phyloP scores from a whole-genome alignment of 2,113 vertebrate species.

The Xenus cinereus region DNA sequence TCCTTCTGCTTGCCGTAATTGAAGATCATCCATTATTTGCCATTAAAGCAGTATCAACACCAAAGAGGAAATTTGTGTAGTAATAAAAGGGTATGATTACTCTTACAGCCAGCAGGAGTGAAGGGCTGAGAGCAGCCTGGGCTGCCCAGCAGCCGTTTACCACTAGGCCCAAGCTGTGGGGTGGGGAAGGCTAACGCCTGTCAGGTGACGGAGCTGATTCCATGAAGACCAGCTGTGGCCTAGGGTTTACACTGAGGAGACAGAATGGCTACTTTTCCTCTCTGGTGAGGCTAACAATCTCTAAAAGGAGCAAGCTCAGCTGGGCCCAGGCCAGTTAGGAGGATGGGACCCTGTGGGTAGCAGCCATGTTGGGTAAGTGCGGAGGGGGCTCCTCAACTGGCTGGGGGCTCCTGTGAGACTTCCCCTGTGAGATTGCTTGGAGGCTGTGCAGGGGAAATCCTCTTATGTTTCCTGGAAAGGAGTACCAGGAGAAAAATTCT shows the following conservation, averaged over 20 bases:
- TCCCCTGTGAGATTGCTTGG: not conserved
- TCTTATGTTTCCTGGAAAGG: not conserved
- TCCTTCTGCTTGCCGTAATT: not conserved
- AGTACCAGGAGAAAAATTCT: not conserved
- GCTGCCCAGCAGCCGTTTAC: not conserved
- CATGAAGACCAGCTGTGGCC: fast-evolving
- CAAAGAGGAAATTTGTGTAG: not conserved
- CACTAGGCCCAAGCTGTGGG: not conserved
- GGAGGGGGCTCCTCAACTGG: fast-evolving
- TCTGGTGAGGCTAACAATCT: too few species aligned
- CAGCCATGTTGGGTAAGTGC: fast-evolving
- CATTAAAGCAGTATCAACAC: not conserved
- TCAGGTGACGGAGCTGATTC: not conserved
- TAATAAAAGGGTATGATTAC: not conserved
- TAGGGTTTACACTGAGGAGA: not conserved
- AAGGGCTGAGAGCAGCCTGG: not conserved
- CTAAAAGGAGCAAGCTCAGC: not conserved
- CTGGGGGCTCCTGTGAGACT: not conserved
- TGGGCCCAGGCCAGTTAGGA: not conserved
- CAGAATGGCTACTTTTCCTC: fast-evolving
- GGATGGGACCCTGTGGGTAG: fast-evolving
- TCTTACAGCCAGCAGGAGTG: not conserved
- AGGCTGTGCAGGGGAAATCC: not conserved
- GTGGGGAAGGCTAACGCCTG: not conserved
- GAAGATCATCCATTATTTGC: not conserved